Conservation (phyloP, 2,797 vertebrate genomes). For the Mus minutoides region DNA sequence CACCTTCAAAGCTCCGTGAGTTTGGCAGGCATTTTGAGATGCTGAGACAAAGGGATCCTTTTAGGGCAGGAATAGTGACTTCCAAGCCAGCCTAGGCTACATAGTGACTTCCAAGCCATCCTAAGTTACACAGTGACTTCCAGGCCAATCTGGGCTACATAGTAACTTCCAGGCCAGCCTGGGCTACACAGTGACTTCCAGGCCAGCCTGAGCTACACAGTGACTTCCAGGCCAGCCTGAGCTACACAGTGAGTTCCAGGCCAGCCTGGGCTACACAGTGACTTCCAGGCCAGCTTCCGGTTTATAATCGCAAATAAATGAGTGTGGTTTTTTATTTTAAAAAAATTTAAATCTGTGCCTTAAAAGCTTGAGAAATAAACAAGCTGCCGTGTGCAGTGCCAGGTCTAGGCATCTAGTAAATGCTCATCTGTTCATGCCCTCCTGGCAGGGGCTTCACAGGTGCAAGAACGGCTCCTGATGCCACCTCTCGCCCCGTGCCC, state of each 20-base stretch:
- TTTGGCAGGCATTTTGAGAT: neutral
- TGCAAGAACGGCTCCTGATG: neutral
- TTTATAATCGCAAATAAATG: conserved; percentile 6
- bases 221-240: neutral
- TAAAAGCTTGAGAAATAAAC: conserved; percentile 51
- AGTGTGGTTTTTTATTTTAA: neutral
- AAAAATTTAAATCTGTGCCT: neutral
- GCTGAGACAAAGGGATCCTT: neutral
- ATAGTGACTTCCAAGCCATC: too few species aligned
- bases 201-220: neutral
- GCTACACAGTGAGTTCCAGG: neutral
- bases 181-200: neutral
- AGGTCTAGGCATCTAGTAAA: neutral
- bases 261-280: neutral
- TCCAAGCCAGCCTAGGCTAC: neutral
- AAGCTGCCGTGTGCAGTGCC: neutral
- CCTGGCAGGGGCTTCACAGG: conserved; percentile 36
- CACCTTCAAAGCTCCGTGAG: conserved; percentile 2
- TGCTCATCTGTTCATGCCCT: neutral
- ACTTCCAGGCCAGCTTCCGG: neutral
- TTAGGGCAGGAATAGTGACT: neutral
- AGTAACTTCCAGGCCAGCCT: neutral
- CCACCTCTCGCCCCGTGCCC: neutral
- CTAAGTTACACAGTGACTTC: neutral
- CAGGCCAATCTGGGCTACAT: neutral